Conservation (phyloP, 2,797 vertebrate genomes). For the Gephyroberyx darwinii region DNA sequence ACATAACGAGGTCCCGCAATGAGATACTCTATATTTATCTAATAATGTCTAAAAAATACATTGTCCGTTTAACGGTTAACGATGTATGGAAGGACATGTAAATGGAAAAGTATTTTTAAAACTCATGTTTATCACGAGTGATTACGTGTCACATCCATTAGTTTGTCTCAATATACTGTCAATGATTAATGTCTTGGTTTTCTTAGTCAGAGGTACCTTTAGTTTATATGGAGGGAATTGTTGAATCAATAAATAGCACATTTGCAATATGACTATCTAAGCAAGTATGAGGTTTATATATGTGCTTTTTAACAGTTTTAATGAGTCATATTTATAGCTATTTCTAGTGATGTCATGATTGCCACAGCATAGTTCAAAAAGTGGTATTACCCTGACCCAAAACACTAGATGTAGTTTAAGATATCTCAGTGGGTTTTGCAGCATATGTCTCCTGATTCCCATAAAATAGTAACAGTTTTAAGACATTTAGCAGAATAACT, state of each 20-base stretch:
- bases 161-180: no score
- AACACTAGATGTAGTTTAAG: constrained; percentile 7
- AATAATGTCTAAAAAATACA: not conserved
- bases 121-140: not conserved
- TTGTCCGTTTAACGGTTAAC: not conserved
- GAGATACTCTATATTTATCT: constrained; percentile 19
- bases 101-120: not conserved
- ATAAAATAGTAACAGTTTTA: constrained; percentile 41
- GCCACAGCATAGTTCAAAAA: constrained; percentile 1
- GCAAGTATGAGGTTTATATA: not conserved
- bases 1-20: constrained; percentile 25
- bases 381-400: constrained; percentile 1
- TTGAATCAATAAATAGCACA: no score
- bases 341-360: not conserved
- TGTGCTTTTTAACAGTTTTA: not conserved
- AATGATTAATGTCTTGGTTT: no score
- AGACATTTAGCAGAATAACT: constrained; percentile 65
- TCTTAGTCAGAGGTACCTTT: no score
- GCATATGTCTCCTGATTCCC: constrained; percentile 46
- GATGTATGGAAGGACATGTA: not conserved
- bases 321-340: not conserved
- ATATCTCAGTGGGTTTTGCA: constrained; percentile 40
- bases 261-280: not conserved
- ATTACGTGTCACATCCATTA: no score
- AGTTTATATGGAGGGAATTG: no score